Evolutionary conservation across 2,113 vertebrate species (phyloP), one percentile per base, ranked within the genome.

Genomic region (Pardalotus punctatus): DNA sequence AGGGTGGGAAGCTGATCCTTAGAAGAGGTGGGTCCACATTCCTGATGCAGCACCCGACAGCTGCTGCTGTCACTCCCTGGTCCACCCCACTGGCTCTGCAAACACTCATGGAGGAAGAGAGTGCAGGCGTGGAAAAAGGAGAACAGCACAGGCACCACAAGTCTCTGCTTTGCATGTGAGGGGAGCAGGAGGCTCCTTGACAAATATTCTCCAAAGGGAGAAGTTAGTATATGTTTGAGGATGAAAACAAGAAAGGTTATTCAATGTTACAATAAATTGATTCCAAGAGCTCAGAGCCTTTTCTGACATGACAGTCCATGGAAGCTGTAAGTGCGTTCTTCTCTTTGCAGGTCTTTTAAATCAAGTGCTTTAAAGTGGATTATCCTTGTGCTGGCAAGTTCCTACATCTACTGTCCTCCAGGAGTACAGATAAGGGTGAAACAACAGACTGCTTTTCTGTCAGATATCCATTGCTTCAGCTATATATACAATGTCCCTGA

Each of bases 41-140:
- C 97, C 96, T 88, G 81, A 88, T 36, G 78, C 97, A 97, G 78
- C 74, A 31, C 35, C 28, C 11, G 0, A 25, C 96, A 96, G 98
- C 98, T 99, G 99, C 96, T 97, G 94, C 97, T 97, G 98, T 99
- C 98, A 51, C 65, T 99, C 98, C 97, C 90, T 38, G 47, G 81
- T 72, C 85, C 96, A 60, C 47, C 82, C 67, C 23, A 31, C 81
- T 64, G 79, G 97, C 96, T 96, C 86, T 66, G 81, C 94, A 97
- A 95, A 95, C 86, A 83, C 66, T 58, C 40, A 23, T 14, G 2
- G 82, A 86, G 89, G 45, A 45, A 67, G 58, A 93, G 86, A 79
- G 4, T 47, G 81, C 83, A 77, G 90, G 94, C 36, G 38, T 48
- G 85, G 61, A 90, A 50, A 82, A 79, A 76, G 76, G 47, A 76